Percentiles rank a stretch among this genome's conserved stretches.
Evolutionary conservation across 2,113 vertebrate species (phyloP).

Genomic region (Semnornis frantzii): DNA sequence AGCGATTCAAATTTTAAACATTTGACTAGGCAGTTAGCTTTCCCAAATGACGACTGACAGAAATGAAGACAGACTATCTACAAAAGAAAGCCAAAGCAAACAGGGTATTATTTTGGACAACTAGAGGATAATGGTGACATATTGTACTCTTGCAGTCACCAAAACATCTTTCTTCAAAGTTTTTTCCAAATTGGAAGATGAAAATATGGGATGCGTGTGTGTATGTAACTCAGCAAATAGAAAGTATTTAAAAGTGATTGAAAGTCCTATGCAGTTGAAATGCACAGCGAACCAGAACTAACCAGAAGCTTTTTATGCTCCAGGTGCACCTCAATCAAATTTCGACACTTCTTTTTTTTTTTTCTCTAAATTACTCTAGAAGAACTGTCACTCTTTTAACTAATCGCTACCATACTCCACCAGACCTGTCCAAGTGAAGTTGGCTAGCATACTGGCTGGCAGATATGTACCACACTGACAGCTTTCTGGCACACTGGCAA

Average conservation of each 20-base stretch:
- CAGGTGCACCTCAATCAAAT: slow-evolving; percentile 8
- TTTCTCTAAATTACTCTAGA: slow-evolving; percentile 1
- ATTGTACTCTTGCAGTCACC: not conserved
- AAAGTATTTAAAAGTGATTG: not conserved
- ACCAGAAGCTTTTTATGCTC: not conserved
- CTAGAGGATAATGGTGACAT: not conserved
- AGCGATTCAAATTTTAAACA: not conserved
- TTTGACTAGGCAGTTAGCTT: not conserved
- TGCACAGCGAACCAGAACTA: not conserved
- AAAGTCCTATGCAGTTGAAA: not conserved
- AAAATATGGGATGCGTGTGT: not conserved
- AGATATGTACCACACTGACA: slow-evolving; percentile 36
- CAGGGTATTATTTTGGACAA: not conserved
- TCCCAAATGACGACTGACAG: not conserved
- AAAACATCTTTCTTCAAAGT: not conserved
- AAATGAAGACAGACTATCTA: not conserved
- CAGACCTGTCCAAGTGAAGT: slow-evolving; percentile 43
- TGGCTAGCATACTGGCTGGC: slow-evolving; percentile 44
- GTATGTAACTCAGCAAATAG: not conserved
- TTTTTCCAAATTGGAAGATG: not conserved
- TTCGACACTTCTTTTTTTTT: not conserved
- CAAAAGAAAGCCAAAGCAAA: not conserved
- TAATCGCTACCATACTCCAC: slow-evolving; percentile 61
- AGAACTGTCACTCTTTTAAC: slow-evolving; percentile 51
- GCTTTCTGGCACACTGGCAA: slow-evolving; percentile 56